Evolutionary conservation across 1,140 invertebrate genomes (phyloP).

Genomic region (Halictus rubicundus): DNA sequence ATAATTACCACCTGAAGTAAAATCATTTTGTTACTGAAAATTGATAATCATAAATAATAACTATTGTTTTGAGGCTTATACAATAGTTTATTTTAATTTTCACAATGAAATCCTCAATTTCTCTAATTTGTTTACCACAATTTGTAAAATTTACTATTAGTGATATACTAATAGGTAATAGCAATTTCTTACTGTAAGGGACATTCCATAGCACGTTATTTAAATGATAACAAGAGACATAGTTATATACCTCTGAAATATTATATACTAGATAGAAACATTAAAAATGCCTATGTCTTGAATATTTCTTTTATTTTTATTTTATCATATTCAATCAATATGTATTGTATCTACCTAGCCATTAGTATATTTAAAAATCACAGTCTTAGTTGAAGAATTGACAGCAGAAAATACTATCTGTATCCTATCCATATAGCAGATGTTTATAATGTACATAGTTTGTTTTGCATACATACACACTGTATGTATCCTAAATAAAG

Average conservation of each 20-base stretch:
- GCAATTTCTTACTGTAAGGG: not conserved
- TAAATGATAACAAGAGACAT: not conserved
- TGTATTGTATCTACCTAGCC: constrained; percentile 73
- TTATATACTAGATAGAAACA: constrained; percentile 2
- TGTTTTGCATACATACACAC: constrained; percentile 62
- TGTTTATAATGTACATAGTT: constrained; percentile 70
- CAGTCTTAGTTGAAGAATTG: constrained; percentile 81
- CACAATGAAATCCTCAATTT: not conserved
- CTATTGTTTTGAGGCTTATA: not conserved
- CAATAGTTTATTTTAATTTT: constrained; percentile 3
- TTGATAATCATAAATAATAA: not conserved
- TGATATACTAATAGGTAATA: not conserved
- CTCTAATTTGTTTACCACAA: not conserved
- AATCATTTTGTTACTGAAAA: too few species aligned
- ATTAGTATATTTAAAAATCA: constrained; percentile 80
- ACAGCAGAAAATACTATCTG: constrained; percentile 80
- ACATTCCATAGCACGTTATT: not conserved
- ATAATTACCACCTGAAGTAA: not conserved
- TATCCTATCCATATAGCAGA: constrained; percentile 75
- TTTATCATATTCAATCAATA: constrained; percentile 66
- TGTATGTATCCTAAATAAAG: constrained; percentile 59
- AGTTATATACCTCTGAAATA: not conserved
- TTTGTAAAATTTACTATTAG: not conserved
- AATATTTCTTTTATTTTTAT: constrained; percentile 50
- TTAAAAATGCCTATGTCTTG: constrained; percentile 32